phyloP scores from a whole-genome alignment of 2,113 vertebrate species.

The Chloroceryle aenea region DNA sequence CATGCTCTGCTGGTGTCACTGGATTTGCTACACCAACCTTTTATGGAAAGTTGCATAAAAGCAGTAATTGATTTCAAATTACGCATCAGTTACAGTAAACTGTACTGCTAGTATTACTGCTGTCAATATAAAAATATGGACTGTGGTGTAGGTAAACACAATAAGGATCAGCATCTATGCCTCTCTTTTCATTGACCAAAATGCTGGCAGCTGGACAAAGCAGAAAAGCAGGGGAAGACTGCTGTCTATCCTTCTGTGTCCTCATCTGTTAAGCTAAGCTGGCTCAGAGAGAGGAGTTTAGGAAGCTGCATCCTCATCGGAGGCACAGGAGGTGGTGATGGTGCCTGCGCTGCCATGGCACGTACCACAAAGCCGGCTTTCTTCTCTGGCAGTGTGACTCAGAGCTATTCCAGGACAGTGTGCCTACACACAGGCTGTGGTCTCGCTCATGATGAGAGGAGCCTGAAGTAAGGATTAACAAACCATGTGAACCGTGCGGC shows the following conservation, averaged over 20 bases:
- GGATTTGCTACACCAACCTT: not conserved
- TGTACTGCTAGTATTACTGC: not conserved
- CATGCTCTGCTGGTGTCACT: not conserved
- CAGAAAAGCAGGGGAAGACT: not conserved
- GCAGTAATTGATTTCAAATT: not conserved
- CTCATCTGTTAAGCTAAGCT: not conserved
- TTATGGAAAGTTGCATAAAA: not conserved
- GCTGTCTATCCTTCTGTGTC: not conserved
- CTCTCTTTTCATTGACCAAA: not conserved
- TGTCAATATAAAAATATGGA: not conserved
- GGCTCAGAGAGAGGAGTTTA: not conserved
- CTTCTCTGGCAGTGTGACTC: slow-evolving; percentile 28
- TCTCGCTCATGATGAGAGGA: not conserved
- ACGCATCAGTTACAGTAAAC: not conserved
- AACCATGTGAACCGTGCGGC: not conserved
- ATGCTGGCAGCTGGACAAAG: not conserved
- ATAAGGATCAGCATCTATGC: not conserved
- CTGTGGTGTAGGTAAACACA: not conserved
- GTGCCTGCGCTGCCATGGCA: not conserved
- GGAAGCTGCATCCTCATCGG: not conserved
- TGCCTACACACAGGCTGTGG: slow-evolving; percentile 50
- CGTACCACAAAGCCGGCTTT: slow-evolving; percentile 40
- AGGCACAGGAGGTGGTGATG: not conserved
- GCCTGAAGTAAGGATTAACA: slow-evolving; percentile 19
- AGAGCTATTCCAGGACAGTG: slow-evolving; percentile 66